Evolutionary conservation across 2,113 vertebrate genomes (phyloP).

Genomic region (Sylvia atricapilla): DNA sequence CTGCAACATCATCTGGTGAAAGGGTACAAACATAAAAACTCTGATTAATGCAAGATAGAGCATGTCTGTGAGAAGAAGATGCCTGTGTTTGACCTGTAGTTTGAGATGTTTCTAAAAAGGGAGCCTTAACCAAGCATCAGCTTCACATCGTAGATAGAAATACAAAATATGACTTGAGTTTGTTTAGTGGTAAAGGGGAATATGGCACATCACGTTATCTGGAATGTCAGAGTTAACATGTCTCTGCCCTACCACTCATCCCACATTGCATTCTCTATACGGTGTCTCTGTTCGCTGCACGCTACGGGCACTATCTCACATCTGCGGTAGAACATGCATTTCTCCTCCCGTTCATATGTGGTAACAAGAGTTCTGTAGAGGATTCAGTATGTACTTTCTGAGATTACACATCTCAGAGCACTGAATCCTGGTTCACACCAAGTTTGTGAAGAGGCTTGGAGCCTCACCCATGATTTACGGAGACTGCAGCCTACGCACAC

Average conservation of each 20-base stretch:
- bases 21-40: neutral
- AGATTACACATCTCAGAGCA: slow-evolving; percentile 57
- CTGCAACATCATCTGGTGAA: neutral
- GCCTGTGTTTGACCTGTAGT: neutral
- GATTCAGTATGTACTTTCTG: slow-evolving; percentile 41
- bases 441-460: slow-evolving; percentile 61
- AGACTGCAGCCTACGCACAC: slow-evolving; percentile 69
- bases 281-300: neutral
- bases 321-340: slow-evolving; percentile 64
- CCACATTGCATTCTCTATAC: neutral
- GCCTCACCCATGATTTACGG: slow-evolving; percentile 56
- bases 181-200: neutral
- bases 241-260: neutral
- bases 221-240: neutral
- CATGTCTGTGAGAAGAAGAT: neutral
- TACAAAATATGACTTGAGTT: neutral
- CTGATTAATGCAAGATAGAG: neutral
- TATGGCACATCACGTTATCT: neutral
- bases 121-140: neutral
- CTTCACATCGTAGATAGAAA: neutral
- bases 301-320: slow-evolving; percentile 71
- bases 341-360: slow-evolving; percentile 64
- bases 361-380: slow-evolving; percentile 60
- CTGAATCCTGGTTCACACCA: slow-evolving; percentile 58
- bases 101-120: neutral